Evolutionary conservation across 2,888 invertebrate species (phyloP), one percentile per base, ranked within the genome.

Genomic region (Dromius quadrimaculatus): DNA sequence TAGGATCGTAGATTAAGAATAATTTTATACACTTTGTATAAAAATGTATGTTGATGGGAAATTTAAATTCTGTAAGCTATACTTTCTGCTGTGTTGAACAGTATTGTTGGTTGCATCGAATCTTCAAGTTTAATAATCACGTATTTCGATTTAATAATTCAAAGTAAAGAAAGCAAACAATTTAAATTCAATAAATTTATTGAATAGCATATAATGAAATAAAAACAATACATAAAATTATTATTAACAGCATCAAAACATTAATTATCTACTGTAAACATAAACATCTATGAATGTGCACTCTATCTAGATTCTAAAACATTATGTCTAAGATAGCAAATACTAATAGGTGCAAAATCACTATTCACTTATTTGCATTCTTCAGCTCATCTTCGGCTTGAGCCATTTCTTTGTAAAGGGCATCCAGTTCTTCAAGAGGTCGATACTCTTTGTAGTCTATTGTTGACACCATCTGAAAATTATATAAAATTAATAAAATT

Each of bases 321-420:
- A 6, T 45, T 28, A 43, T 41, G 28, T 43, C 17, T 43, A 63
- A 43, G 32, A 63, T 59, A 63, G 45, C 3, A 13, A 63, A 28
- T 47, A 64, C 64, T 64, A 62, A 9, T 11, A 23, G 32, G 38
- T 62, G 38, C 23, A 43, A 22, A 38, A 47, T 4, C 32, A 19
- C 23, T 32, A 43, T 43, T 47, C 41, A 59, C 11, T 70, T 70
- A 19, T 32, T 54, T 13, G 50, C 50, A 3, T 54, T 54, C 50
- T 54, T 54, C 34, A 34, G 13, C 11, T 59, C 43, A n/a, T 45
- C 61, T 59, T 70, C 70, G 11, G 61, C 70, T 28, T 38, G 62
- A n/a, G 70, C 70, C 80, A 81, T 81, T 9, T 76, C 77, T 70
- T 77, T 74, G 63, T 80, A 80, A n/a, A 76, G 64, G 6, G 76